phyloP scores from a whole-genome alignment of 2,888 invertebrate species.

The Onthophagus sagittarius region DNA sequence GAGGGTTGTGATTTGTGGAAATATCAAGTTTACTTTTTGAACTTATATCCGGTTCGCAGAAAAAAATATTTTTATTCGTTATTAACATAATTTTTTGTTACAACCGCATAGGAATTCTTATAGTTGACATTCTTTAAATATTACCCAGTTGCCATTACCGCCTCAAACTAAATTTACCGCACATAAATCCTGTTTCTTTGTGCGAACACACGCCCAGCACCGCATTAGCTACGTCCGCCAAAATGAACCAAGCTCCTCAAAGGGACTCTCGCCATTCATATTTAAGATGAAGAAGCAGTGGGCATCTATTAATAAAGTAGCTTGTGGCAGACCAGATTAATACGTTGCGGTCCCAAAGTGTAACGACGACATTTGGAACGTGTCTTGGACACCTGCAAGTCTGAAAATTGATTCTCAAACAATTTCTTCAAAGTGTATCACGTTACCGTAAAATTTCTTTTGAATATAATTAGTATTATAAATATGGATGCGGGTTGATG shows the following conservation, averaged over 20 bases:
- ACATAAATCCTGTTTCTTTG: not conserved
- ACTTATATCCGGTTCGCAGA: not conserved
- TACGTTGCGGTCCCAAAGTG: conserved; percentile 21
- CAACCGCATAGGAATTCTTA: not conserved
- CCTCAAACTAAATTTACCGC: not conserved
- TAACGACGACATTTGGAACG: conserved; percentile 25
- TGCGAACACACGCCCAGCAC: not conserved
- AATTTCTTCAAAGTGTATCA: not conserved
- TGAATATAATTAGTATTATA: no score
- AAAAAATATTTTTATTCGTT: no score
- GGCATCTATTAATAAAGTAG: conserved; percentile 23
- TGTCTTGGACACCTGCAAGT: conserved; percentile 25
- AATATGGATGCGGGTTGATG: conserved; percentile 2
- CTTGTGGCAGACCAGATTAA: conserved; percentile 22
- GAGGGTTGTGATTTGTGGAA: not conserved
- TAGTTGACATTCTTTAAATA: not conserved
- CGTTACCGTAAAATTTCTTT: no score
- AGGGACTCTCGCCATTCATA: conserved; percentile 16
- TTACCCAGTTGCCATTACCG: not conserved
- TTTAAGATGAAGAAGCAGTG: conserved; percentile 24
- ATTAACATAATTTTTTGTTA: no score
- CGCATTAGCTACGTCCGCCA: not conserved
- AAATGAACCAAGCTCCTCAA: conserved; percentile 6
- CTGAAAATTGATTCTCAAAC: not conserved
- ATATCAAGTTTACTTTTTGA: not conserved